These are phyloP conservation scores for Drosophila demipolita DNA, from an alignment of 2,888 invertebrate species.

Conservation along the genomic window DNA sequence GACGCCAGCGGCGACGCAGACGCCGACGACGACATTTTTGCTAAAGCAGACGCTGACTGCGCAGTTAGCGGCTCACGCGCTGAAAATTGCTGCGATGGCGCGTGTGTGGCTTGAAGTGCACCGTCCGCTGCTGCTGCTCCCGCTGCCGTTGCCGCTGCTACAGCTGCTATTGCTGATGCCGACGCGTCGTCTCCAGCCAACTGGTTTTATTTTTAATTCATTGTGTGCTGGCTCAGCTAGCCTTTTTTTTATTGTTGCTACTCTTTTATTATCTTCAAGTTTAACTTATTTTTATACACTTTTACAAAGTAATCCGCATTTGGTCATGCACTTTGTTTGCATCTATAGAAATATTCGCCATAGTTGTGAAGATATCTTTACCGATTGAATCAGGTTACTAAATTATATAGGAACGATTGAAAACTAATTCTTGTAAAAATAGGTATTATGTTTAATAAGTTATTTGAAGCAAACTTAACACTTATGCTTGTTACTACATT, in stretches of 20 bases:
- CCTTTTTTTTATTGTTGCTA: slow-evolving; percentile 40
- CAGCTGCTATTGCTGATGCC: slow-evolving; percentile 23
- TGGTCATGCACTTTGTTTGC: neutral
- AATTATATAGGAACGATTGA: neutral
- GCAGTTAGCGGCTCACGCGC: slow-evolving; percentile 59
- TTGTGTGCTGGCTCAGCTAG: slow-evolving; percentile 51
- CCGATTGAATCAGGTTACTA: neutral
- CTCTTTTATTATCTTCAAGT: slow-evolving; percentile 50
- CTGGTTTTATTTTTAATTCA: slow-evolving; percentile 54
- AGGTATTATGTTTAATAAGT: neutral
- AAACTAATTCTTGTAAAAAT: neutral
- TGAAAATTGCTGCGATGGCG: slow-evolving; percentile 69
- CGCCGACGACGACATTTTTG: slow-evolving; percentile 29
- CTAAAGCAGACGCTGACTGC: slow-evolving; percentile 18
- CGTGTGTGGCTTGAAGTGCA: slow-evolving; percentile 69
- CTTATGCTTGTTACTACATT: neutral
- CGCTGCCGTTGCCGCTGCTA: slow-evolving; percentile 1
- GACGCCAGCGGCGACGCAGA: slow-evolving; percentile 13
- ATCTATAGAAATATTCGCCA: neutral
- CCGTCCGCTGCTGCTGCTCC: slow-evolving; percentile 44
- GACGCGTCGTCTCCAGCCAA: slow-evolving; percentile 47
- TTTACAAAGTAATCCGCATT: neutral
- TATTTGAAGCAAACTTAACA: neutral
- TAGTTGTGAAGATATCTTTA: neutral
- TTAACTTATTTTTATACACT: slow-evolving; percentile 26